Evolutionary conservation across 2,888 invertebrate species (phyloP).

Genomic region (Cryptus viduatorius): DNA sequence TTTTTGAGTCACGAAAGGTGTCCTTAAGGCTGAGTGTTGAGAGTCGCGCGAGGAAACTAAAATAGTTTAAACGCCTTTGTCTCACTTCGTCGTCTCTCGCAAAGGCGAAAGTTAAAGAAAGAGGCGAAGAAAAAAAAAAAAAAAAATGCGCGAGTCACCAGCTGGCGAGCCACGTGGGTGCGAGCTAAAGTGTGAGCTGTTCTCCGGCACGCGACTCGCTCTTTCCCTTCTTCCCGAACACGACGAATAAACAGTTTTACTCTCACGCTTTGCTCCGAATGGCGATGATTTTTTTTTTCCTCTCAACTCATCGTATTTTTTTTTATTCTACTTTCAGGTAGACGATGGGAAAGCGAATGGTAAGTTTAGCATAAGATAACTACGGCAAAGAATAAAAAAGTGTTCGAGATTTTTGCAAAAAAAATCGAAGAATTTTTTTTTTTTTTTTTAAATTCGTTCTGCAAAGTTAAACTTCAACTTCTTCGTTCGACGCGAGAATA

Average conservation of each 20-base stretch:
- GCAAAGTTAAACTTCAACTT: not conserved
- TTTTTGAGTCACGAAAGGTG: constrained; percentile 1
- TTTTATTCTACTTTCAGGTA: not conserved
- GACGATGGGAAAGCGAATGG: not conserved
- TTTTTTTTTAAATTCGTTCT: not conserved
- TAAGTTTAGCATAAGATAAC: not conserved
- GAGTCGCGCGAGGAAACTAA: constrained; percentile 29
- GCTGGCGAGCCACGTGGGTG: constrained; percentile 63
- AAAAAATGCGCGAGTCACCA: constrained; percentile 56
- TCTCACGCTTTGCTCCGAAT: constrained; percentile 46
- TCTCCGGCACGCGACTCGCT: constrained; percentile 63
- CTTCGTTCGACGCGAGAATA: not conserved
- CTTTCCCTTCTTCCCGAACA: not conserved
- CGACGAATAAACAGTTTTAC: constrained; percentile 53
- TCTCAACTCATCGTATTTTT: constrained; percentile 6
- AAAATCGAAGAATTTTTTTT: not conserved
- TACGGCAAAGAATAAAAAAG: not conserved
- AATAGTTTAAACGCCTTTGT: constrained; percentile 40
- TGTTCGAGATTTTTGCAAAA: not conserved
- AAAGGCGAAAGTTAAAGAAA: constrained; percentile 50
- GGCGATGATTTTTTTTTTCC: constrained; percentile 46
- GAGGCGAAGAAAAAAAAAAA: constrained; percentile 27
- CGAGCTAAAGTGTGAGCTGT: constrained; percentile 32
- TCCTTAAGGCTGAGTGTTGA: not conserved
- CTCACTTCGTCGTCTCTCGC: constrained; percentile 22